Conservation (phyloP, 2,797 vertebrate genomes). For the Limosa lapponica region DNA sequence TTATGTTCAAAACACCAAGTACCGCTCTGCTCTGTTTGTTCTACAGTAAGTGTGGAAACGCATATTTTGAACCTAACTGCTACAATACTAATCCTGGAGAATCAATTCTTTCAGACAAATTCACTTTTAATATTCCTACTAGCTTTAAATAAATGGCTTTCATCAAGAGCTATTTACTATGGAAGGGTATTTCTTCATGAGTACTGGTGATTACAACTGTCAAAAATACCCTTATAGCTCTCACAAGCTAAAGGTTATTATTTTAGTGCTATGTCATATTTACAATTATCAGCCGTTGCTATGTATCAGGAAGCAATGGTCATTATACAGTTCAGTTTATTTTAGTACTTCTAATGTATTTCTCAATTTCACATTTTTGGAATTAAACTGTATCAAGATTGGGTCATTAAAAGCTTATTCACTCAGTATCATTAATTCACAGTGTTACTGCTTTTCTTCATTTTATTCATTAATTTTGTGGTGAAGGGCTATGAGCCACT, state of each 20-base stretch:
- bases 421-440: not conserved
- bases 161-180: not conserved
- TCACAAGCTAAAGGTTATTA: slow-evolving; percentile 8
- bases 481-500: not conserved
- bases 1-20: not conserved
- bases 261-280: slow-evolving; percentile 30
- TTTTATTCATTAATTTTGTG: not conserved
- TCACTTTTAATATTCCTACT: not conserved
- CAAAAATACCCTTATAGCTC: not conserved
- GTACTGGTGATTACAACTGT: not conserved
- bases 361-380: not conserved
- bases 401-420: slow-evolving; percentile 1
- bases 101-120: slow-evolving; percentile 19
- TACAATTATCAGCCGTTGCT: not conserved
- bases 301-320: not conserved
- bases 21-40: not conserved
- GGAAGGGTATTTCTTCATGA: slow-evolving; percentile 11
- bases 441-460: not conserved
- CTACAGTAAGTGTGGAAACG: not conserved
- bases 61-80: not conserved
- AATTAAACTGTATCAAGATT: not conserved
- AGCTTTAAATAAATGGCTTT: slow-evolving; percentile 5
- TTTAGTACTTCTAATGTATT: not conserved
- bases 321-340: slow-evolving; percentile 3
- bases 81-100: not conserved